Conservation (phyloP, 2,797 vertebrate genomes). For the Galaxias olidus region DNA sequence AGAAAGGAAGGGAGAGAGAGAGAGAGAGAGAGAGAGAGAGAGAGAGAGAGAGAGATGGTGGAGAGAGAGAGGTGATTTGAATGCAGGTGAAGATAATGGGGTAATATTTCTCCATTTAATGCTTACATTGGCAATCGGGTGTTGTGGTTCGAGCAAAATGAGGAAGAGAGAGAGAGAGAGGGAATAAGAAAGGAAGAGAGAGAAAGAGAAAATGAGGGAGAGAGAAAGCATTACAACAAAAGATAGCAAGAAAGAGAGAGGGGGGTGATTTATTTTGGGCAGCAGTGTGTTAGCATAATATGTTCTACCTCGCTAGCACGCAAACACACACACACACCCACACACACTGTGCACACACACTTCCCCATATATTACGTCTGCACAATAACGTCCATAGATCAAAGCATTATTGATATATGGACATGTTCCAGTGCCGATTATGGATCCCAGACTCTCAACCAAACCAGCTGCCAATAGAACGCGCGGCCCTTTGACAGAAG, state of each 20-base stretch:
- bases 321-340: slow-evolving; percentile 8
- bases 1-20: background rate
- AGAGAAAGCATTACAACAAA: too few species aligned
- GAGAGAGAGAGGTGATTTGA: background rate
- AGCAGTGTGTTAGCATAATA: slow-evolving; percentile 27
- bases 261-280: slow-evolving; percentile 37
- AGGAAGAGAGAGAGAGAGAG: background rate
- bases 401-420: slow-evolving; percentile 23
- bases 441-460: background rate
- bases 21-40: background rate
- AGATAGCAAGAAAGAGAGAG: background rate
- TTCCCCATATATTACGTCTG: slow-evolving; percentile 15
- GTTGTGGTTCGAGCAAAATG: background rate
- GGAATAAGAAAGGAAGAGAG: background rate
- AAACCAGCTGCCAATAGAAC: background rate
- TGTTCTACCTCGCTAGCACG: background rate
- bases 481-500: too few species aligned
- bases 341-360: background rate
- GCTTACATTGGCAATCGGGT: slow-evolving; percentile 1
- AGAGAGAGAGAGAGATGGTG: background rate
- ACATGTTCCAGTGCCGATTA: slow-evolving; percentile 14
- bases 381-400: slow-evolving; percentile 18
- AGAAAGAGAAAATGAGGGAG: background rate
- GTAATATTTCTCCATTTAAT: background rate
- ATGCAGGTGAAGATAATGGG: too few species aligned